phyloP scores from a whole-genome alignment of 2,888 invertebrate species.

The Parnassius glacialis region DNA sequence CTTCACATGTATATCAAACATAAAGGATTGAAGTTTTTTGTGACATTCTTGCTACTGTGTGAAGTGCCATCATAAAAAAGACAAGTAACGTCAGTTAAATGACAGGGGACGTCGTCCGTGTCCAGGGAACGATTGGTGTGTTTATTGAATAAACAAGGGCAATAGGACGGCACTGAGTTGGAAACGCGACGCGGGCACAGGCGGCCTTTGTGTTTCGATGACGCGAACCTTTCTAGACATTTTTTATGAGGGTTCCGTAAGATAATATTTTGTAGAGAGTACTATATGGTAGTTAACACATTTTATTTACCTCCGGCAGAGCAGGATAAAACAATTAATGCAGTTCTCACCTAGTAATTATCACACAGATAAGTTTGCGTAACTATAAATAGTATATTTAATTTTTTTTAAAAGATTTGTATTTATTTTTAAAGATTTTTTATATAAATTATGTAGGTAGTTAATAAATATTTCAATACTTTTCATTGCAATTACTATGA shows the following conservation, averaged over 20 bases:
- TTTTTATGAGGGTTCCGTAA: constrained; percentile 17
- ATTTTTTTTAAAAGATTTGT: no score
- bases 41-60: constrained; percentile 32
- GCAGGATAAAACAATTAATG: no score
- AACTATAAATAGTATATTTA: no score
- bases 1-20: constrained; percentile 1
- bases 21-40: constrained; percentile 10
- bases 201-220: constrained; percentile 55
- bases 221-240: constrained; percentile 38
- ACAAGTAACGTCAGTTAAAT: constrained; percentile 39
- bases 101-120: constrained; percentile 40
- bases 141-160: constrained; percentile 68
- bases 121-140: constrained; percentile 42
- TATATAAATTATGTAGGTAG: no score
- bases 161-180: constrained; percentile 31
- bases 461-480: no score
- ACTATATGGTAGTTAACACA: no score
- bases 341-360: no score
- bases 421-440: no score
- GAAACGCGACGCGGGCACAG: constrained; percentile 24
- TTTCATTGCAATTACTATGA: no score
- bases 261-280: constrained; percentile 17
- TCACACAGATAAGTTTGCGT: no score
- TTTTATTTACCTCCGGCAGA: no score
- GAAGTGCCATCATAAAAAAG: constrained; percentile 37